phyloP scores from a whole-genome alignment of 2,113 vertebrate genomes.

The Brachypodius melanocephalos region DNA sequence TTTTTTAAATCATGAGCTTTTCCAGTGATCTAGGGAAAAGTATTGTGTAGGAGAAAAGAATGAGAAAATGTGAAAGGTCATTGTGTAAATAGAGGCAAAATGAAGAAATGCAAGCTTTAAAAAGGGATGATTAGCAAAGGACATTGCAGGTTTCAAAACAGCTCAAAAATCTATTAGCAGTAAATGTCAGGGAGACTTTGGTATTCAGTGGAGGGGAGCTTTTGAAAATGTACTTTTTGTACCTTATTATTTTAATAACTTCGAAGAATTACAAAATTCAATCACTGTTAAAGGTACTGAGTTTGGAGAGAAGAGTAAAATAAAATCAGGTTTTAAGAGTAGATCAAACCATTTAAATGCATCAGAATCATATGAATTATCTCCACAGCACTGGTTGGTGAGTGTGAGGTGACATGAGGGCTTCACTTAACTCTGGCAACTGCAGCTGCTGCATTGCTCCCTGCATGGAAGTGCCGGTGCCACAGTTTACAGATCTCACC shows the following conservation, averaged over 20 bases:
- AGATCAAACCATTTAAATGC: neutral
- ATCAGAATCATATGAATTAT: neutral
- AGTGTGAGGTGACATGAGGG: neutral
- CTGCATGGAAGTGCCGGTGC: rapidly evolving
- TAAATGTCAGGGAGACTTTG: neutral
- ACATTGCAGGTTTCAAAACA: neutral
- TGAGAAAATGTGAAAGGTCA: neutral
- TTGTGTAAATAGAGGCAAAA: neutral
- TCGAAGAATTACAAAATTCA: neutral
- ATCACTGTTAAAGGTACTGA: neutral
- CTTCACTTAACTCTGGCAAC: neutral
- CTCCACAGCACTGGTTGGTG: neutral
- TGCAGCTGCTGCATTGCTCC: neutral
- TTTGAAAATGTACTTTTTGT: neutral
- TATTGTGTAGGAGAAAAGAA: neutral
- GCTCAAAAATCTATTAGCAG: neutral
- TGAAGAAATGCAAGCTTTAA: neutral
- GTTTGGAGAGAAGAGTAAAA: neutral
- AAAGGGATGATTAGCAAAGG: neutral
- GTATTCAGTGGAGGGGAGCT: neutral
- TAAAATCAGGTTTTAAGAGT: neutral
- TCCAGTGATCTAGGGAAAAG: neutral
- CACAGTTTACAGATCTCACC: neutral
- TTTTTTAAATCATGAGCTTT: neutral
- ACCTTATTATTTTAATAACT: neutral